Conservation (phyloP, 2,888 invertebrate species). For the Chromoteleia sp. region DNA sequence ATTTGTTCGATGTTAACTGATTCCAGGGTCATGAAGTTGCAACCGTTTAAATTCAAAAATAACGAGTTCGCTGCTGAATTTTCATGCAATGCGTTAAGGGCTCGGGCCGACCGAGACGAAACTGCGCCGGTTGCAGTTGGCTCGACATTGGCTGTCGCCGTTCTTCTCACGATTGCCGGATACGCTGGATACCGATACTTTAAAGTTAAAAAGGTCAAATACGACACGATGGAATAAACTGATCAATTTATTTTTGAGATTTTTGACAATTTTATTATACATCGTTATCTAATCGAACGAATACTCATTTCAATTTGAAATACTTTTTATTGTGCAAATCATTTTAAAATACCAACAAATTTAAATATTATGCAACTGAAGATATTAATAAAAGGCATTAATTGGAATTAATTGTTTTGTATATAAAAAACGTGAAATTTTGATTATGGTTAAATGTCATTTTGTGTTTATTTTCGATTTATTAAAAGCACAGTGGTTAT, state of each 20-base stretch:
- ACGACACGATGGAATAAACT: constrained; percentile 94
- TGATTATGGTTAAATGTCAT: too few species aligned
- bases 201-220: constrained; percentile 95
- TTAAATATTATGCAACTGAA: too few species aligned
- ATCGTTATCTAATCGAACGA: too few species aligned
- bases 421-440: too few species aligned
- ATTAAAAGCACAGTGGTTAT: too few species aligned
- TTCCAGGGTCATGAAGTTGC: constrained; percentile 87
- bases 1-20: constrained; percentile 14
- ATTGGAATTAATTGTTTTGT: too few species aligned
- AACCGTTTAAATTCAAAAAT: constrained; percentile 95
- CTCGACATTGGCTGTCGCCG: constrained; percentile 92
- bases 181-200: constrained; percentile 94
- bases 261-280: not conserved
- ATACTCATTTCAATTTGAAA: too few species aligned
- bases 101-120: constrained; percentile 89
- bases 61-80: constrained; percentile 89
- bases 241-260: not conserved
- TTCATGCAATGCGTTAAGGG: constrained; percentile 87
- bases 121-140: constrained; percentile 94
- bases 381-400: too few species aligned
- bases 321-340: too few species aligned
- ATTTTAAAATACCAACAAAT: too few species aligned
- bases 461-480: too few species aligned
- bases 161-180: constrained; percentile 92